phyloP scores from a whole-genome alignment of 2,888 invertebrate species.

The Andrena chrysosceles region DNA sequence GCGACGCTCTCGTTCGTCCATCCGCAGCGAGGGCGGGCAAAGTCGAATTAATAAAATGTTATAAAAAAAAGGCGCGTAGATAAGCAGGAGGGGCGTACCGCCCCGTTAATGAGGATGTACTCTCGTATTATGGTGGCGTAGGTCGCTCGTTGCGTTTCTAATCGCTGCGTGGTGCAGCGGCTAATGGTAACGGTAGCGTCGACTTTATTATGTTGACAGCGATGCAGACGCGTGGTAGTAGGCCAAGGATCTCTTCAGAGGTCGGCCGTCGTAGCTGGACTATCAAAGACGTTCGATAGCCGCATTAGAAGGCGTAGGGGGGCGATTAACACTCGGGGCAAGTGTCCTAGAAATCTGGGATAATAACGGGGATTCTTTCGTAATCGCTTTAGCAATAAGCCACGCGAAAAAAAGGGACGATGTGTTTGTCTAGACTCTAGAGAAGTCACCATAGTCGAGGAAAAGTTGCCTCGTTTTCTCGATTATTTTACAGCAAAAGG shows the following conservation, averaged over 20 bases:
- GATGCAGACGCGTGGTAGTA: slow-evolving; percentile 54
- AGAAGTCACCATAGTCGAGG: not conserved
- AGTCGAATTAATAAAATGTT: slow-evolving; percentile 81
- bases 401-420: not conserved
- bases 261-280: slow-evolving; percentile 25
- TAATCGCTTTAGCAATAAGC: slow-evolving; percentile 32
- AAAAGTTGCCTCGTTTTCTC: not conserved
- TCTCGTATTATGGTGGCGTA: slow-evolving; percentile 75
- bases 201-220: slow-evolving; percentile 60
- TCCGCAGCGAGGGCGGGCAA: slow-evolving; percentile 61
- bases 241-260: slow-evolving; percentile 69
- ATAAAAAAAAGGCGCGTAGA: slow-evolving; percentile 69
- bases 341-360: slow-evolving; percentile 45
- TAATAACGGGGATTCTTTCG: slow-evolving; percentile 41
- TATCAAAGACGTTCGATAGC: slow-evolving; percentile 62
- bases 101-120: slow-evolving; percentile 83
- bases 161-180: slow-evolving; percentile 62
- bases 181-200: slow-evolving; percentile 65
- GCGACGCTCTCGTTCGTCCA: not conserved
- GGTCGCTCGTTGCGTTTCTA: slow-evolving; percentile 75
- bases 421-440: not conserved
- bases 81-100: slow-evolving; percentile 67
- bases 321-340: slow-evolving; percentile 26
- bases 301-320: slow-evolving; percentile 2
- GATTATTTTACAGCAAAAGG: too few relatives aligned